phyloP scores from a whole-genome alignment of 1,140 invertebrate genomes.

The Daktulosphaira vitifoliae region DNA sequence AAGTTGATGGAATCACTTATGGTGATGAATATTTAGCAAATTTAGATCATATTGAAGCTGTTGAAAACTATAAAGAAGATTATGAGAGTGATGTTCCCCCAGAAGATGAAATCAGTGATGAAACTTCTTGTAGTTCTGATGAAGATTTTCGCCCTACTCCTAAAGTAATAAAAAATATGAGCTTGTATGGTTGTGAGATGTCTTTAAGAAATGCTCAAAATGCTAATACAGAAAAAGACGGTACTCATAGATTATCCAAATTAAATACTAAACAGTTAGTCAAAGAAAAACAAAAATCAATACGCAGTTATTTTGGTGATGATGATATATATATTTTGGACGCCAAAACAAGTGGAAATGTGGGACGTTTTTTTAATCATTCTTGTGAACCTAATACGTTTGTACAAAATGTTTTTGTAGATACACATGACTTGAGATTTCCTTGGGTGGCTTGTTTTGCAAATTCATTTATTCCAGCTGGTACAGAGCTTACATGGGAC shows the following conservation, averaged over 20 bases:
- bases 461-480: slow-evolving; percentile 72
- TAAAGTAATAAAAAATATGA: neutral
- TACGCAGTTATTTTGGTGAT: slow-evolving; percentile 5
- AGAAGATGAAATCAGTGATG: slow-evolving; percentile 40
- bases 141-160: neutral
- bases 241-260: neutral
- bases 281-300: neutral
- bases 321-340: slow-evolving; percentile 67
- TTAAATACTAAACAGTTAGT: neutral
- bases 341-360: slow-evolving; percentile 88
- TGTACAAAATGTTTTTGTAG: slow-evolving; percentile 96
- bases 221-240: neutral
- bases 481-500: slow-evolving; percentile 94
- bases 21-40: slow-evolving; percentile 95
- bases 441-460: slow-evolving; percentile 97
- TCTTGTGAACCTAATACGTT: slow-evolving; percentile 92
- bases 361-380: slow-evolving; percentile 92
- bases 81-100: slow-evolving; percentile 54
- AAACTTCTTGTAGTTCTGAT: neutral
- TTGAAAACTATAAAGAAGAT: slow-evolving; percentile 79
- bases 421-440: slow-evolving; percentile 92
- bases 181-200: neutral
- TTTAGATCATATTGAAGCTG: slow-evolving; percentile 89
- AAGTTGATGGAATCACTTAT: slow-evolving; percentile 68
- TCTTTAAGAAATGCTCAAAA: neutral